Conservation (phyloP, 2,113 vertebrate species). For the Riparia riparia region DNA sequence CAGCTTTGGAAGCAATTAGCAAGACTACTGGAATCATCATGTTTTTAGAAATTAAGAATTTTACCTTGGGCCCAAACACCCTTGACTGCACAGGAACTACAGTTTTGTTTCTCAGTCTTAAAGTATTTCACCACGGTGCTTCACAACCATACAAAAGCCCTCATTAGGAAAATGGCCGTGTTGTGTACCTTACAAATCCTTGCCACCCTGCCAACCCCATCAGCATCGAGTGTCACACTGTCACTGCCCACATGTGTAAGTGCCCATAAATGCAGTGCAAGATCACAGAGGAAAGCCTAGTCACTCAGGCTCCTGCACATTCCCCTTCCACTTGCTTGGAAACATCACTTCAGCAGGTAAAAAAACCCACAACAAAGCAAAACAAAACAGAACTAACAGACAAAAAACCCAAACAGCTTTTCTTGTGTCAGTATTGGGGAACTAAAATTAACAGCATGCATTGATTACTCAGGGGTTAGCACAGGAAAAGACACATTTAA, state of each 20-base stretch:
- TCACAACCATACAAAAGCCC: not conserved
- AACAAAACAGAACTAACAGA: not conserved
- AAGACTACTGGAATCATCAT: accelerated
- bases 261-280: not conserved
- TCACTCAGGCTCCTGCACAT: accelerated
- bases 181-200: not conserved
- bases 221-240: not conserved
- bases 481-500: not conserved
- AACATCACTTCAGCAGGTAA: not conserved
- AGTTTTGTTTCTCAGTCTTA: not conserved
- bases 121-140: not conserved
- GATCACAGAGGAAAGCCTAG: not conserved
- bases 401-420: not conserved
- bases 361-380: not conserved
- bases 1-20: not conserved
- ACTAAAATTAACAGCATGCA: not conserved
- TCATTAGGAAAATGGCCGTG: not conserved
- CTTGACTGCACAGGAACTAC: not conserved
- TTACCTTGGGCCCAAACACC: not conserved
- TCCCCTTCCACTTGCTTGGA: not conserved
- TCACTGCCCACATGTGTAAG: not conserved
- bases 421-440: not conserved
- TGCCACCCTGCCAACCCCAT: not conserved
- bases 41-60: not conserved
- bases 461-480: not conserved